Evolutionary conservation across 2,113 vertebrate species (phyloP).

Genomic region (Sander lucioperca): DNA sequence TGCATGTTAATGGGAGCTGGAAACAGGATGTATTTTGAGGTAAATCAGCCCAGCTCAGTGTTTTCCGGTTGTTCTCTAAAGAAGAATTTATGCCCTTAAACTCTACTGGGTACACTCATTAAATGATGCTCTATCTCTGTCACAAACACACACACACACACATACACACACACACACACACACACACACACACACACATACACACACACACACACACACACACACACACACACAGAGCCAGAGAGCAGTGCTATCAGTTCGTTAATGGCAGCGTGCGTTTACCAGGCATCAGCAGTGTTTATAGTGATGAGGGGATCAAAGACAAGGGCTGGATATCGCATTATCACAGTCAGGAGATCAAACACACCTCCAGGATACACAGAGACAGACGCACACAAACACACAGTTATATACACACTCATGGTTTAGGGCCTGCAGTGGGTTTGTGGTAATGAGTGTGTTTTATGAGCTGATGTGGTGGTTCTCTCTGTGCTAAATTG

Average conservation of each 20-base stretch:
- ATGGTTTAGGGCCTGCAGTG: neutral
- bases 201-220: conserved; percentile 16
- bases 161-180: conserved; percentile 20
- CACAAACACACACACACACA: no score
- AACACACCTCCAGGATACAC: conserved; percentile 65
- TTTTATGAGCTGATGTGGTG: conserved; percentile 52
- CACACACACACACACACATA: conserved; percentile 36
- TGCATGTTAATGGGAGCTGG: neutral
- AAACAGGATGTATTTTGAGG: neutral
- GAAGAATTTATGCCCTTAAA: conserved; percentile 27
- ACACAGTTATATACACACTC: neutral
- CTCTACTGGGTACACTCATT: conserved; percentile 30
- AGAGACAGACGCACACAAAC: conserved; percentile 25
- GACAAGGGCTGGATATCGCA: conserved; percentile 68
- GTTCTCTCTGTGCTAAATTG: conserved; percentile 52
- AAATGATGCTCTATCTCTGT: conserved; percentile 28
- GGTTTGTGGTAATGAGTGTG: conserved; percentile 45
- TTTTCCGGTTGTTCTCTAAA: conserved; percentile 11
- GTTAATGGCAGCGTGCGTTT: conserved; percentile 61
- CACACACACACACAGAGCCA: conserved; percentile 3
- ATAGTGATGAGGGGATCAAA: conserved; percentile 73
- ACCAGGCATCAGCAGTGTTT: conserved; percentile 64
- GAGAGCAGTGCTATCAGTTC: conserved; percentile 22
- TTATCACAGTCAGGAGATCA: conserved; percentile 75
- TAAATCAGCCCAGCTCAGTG: neutral